Evolutionary conservation across 2,797 vertebrate genomes (phyloP).

Genomic region (Argyrosomus regius): DNA sequence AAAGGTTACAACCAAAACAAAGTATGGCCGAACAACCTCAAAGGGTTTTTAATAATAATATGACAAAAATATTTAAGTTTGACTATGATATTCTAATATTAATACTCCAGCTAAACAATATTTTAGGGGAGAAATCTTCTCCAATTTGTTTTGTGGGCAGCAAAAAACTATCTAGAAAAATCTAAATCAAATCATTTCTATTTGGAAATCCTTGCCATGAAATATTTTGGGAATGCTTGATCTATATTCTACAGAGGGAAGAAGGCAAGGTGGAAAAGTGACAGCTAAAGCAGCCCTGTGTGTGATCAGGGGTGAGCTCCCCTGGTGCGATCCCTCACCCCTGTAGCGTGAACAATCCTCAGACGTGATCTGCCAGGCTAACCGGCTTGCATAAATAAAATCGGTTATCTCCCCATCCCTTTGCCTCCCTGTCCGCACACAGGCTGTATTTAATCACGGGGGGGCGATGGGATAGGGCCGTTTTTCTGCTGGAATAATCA

Average conservation of each 20-base stretch:
- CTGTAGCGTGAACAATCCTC: constrained; percentile 86
- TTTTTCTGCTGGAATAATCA: constrained; percentile 88
- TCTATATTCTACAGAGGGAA: constrained; percentile 68
- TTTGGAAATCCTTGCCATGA: constrained; percentile 60
- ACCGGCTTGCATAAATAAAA: constrained; percentile 87
- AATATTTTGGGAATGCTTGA: constrained; percentile 75
- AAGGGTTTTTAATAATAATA: not conserved
- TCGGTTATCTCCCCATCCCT: constrained; percentile 86
- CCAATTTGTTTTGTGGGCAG: not conserved
- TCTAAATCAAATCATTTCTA: constrained; percentile 27
- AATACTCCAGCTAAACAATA: not conserved
- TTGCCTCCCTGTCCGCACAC: constrained; percentile 79
- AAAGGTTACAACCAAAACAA: not conserved
- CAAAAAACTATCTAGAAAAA: not conserved
- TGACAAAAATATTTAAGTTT: not conserved
- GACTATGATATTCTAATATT: not conserved
- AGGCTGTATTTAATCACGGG: constrained; percentile 85
- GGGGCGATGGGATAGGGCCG: constrained; percentile 80
- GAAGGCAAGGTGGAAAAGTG: constrained; percentile 67
- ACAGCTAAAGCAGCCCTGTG: constrained; percentile 77
- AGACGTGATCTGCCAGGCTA: constrained; percentile 83
- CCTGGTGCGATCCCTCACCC: constrained; percentile 80
- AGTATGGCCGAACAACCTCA: not conserved
- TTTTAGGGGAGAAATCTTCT: not conserved
- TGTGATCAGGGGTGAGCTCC: constrained; percentile 84